phyloP scores from a whole-genome alignment of 2,888 invertebrate genomes.

The Netelia virgata region DNA sequence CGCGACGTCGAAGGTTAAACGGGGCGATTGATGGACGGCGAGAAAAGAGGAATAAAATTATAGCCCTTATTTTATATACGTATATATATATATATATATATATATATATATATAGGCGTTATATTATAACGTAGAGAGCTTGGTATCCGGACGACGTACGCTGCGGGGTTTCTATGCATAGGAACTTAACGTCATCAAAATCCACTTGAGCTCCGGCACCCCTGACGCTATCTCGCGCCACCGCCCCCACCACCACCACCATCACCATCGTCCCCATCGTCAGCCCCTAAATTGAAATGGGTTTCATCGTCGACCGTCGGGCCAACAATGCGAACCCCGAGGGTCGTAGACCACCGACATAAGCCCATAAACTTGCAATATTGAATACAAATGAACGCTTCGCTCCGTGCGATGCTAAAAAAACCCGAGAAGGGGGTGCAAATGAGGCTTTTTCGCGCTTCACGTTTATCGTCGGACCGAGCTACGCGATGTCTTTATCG shows the following conservation, averaged over 20 bases:
- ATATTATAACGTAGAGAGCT: conserved; percentile 14
- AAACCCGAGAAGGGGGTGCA: conserved; percentile 74
- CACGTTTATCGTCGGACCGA: background rate
- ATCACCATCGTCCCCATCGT: background rate
- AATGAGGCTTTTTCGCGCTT: conserved; percentile 77
- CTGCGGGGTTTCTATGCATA: conserved; percentile 81
- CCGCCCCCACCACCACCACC: background rate
- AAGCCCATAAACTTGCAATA: conserved; percentile 85
- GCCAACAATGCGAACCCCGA: conserved; percentile 72
- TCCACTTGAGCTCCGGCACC: conserved; percentile 80
- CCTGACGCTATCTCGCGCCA: conserved; percentile 57
- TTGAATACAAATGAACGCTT: conserved; percentile 84
- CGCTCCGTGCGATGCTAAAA: conserved; percentile 69
- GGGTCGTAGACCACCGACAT: conserved; percentile 74
- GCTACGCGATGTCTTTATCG: background rate
- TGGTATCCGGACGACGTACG: conserved; percentile 47
- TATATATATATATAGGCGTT: conserved; percentile 32
- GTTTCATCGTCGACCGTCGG: conserved; percentile 73
- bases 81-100: conserved; percentile 23
- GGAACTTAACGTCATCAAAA: conserved; percentile 83
- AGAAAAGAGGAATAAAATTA: conserved; percentile 13
- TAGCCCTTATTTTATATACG: conserved; percentile 3
- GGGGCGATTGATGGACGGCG: conserved; percentile 41
- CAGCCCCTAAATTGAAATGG: conserved; percentile 82
- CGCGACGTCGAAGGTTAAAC: conserved; percentile 48